Percentiles rank a stretch among this genome's conserved stretches.
Conservation (phyloP, 2,888 invertebrate species). For the Apodemia mormo region DNA sequence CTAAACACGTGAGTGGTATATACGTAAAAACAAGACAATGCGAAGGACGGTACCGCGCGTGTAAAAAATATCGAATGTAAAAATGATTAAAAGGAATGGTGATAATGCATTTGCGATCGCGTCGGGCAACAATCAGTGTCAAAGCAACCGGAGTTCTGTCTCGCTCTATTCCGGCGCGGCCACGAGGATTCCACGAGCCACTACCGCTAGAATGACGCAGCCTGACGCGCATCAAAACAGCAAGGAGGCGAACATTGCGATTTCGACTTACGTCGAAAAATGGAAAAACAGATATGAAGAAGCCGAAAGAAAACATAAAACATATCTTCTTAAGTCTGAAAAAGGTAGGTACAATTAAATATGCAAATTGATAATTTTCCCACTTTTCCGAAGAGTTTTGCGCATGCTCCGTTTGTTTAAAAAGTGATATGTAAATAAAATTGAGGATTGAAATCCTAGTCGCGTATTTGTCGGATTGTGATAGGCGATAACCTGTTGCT, state of each 20-base stretch:
- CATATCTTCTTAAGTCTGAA: slow-evolving; percentile 85
- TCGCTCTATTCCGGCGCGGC: slow-evolving; percentile 68
- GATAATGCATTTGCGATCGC: slow-evolving; percentile 81
- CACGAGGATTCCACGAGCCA: slow-evolving; percentile 78
- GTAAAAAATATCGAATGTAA: slow-evolving; percentile 72
- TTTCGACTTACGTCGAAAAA: slow-evolving; percentile 77
- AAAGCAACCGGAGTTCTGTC: slow-evolving; percentile 72
- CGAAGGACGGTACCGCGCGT: slow-evolving; percentile 65
- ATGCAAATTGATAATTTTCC: slow-evolving; percentile 40
- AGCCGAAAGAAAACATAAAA: slow-evolving; percentile 85
- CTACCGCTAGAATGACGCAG: slow-evolving; percentile 76
- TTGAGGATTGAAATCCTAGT: slow-evolving; percentile 67
- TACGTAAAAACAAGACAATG: slow-evolving; percentile 68
- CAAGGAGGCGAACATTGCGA: slow-evolving; percentile 73
- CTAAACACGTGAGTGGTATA: slow-evolving; percentile 62
- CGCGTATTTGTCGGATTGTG: slow-evolving; percentile 73
- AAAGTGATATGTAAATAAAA: slow-evolving; percentile 67
- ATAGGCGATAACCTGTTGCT: slow-evolving; percentile 75
- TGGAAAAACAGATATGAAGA: slow-evolving; percentile 88
- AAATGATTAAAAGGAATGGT: slow-evolving; percentile 80
- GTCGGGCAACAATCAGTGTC: slow-evolving; percentile 77
- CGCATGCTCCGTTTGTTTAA: slow-evolving; percentile 62
- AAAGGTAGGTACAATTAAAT: slow-evolving; percentile 81
- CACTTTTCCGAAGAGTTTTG: slow-evolving; percentile 45
- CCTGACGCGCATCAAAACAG: slow-evolving; percentile 74